Conservation (phyloP, 35 echinoderm and acorn worm species). For the Lytechinus variegatus region DNA sequence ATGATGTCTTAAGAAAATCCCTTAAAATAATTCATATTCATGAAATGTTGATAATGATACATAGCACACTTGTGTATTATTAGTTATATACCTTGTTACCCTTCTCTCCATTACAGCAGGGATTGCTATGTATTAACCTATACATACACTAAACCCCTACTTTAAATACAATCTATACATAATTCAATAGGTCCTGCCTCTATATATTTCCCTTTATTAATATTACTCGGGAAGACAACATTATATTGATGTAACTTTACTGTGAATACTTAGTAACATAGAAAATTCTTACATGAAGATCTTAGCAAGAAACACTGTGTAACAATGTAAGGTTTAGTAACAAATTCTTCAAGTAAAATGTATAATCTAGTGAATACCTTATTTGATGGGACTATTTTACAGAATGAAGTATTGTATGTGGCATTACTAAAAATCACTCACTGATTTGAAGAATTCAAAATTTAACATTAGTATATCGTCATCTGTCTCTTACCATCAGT, state of each 20-base stretch:
- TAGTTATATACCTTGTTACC: neutral
- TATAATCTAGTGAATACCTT: neutral
- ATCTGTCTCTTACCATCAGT: neutral
- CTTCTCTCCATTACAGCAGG: neutral
- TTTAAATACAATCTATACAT: neutral
- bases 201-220: neutral
- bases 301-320: neutral
- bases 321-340: neutral
- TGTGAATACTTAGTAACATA: neutral
- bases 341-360: neutral
- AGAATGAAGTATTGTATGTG: neutral
- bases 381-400: neutral
- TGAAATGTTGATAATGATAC: neutral
- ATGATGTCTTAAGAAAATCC: neutral
- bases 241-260: neutral
- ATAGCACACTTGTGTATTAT: neutral
- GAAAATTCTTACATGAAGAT: neutral
- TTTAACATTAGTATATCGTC: neutral
- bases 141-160: neutral
- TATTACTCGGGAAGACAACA: neutral
- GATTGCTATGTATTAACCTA: neutral
- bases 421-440: neutral
- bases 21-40: neutral
- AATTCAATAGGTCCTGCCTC: neutral
- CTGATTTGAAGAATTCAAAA: neutral